phyloP scores from a whole-genome alignment of 53 echinoderm and acorn worm species.

The Apostichopus leukothele region DNA sequence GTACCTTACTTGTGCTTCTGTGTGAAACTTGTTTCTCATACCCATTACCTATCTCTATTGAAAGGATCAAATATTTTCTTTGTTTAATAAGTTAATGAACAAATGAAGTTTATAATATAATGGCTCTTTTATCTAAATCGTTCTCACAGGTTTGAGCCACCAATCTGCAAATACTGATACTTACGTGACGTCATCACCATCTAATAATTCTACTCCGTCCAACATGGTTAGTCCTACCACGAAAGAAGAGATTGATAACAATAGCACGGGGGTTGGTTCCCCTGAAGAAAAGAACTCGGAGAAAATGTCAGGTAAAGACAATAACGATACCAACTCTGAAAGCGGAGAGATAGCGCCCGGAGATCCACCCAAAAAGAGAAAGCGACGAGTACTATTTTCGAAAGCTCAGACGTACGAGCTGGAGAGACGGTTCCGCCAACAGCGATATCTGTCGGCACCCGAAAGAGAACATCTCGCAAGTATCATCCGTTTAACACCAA shows the following conservation, averaged over 20 bases:
- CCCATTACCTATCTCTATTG: too few relatives aligned
- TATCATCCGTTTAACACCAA: conserved; percentile 93
- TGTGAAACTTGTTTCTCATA: too few relatives aligned
- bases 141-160: conserved; percentile 22
- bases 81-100: too few relatives aligned
- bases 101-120: too few relatives aligned
- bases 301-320: conserved; percentile 58
- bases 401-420: conserved; percentile 99
- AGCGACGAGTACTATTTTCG: conserved; percentile 94
- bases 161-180: neutral
- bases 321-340: conserved; percentile 50
- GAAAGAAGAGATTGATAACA: conserved; percentile 26
- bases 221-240: conserved; percentile 36
- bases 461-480: conserved; percentile 98
- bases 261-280: conserved; percentile 27
- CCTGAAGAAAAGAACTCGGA: conserved; percentile 32
- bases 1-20: too few relatives aligned
- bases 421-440: conserved; percentile 94
- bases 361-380: conserved; percentile 89
- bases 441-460: conserved; percentile 94
- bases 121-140: neutral
- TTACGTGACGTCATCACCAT: conserved; percentile 17
- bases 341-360: conserved; percentile 67
- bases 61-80: too few relatives aligned
- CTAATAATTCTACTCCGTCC: conserved; percentile 26